Evolutionary conservation across 2,797 vertebrate species (phyloP), one percentile per base, ranked within the genome.

Genomic region (Leuciscus waleckii): DNA sequence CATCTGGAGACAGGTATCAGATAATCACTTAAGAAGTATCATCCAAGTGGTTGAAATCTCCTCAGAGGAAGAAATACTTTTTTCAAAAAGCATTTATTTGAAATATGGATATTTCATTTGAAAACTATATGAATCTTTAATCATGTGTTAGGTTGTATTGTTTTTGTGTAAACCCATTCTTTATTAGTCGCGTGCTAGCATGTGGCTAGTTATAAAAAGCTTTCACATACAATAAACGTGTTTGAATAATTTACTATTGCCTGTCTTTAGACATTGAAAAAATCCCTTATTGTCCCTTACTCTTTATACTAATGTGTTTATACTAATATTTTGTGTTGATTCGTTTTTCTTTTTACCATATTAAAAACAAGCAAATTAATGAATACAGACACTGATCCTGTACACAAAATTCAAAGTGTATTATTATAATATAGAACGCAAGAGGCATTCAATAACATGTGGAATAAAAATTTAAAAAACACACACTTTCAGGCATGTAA

Each of bases 401-500:
- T 61, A 86, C 82, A 80, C 69, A 43, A 85, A 87, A 80, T 41
- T 75, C 51, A 88, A 85, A 79, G 74, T 87, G 86, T 89, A 87
- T 89, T 89, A 49, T 73, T 81, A 87, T 83, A 87, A 87, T 83
- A 88, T 89, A 67, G 58, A 82, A 81, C 75, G 83, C 75, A 85
- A 88, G 41, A 87, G 75, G 76, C 80, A 85, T 69, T 82, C 39
- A 43, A 71, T 79, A 83, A 87, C 37, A 87, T 41, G 78, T 83
- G 81, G 54, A 83, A 87, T 89, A 85, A 86, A 80, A 75, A 63
- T 29, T 29, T 29, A 32, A 26, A 26, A 5, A 35, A 35, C 4
- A 26, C 77, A 81, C 86, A 86, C 81, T 32, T 80, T 54, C 83
- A 65, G 70, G 86, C 83, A 85, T 81, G 71, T 87, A 89, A 87